Conservation (phyloP, 2,888 invertebrate genomes). For the Drosophila monieri region DNA sequence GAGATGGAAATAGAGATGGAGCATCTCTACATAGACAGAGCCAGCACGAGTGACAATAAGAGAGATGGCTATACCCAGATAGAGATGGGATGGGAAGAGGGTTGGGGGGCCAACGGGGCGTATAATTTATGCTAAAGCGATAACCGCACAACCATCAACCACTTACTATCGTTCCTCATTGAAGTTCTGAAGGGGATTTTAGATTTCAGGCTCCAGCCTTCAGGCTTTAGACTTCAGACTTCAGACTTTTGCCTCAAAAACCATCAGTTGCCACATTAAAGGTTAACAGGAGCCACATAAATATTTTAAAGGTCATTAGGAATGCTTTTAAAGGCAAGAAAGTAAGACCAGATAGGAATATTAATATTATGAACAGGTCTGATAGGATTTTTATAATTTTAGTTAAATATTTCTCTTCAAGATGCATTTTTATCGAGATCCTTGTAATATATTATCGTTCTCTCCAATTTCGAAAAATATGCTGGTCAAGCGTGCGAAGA, state of each 20-base stretch:
- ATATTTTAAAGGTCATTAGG: not conserved
- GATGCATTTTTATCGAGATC: too few relatives aligned
- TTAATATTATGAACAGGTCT: too few relatives aligned
- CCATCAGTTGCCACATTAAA: not conserved
- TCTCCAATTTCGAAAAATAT: not conserved
- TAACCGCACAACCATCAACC: conserved; percentile 41
- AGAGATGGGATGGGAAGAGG: not conserved
- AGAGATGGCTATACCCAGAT: not conserved
- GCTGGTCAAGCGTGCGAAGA: not conserved
- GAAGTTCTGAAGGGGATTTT: conserved; percentile 9
- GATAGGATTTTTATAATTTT: too few relatives aligned
- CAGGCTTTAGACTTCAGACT: not conserved
- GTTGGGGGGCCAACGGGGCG: conserved; percentile 5
- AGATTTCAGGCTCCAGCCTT: not conserved
- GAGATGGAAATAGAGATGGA: conserved; percentile 5
- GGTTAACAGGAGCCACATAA: not conserved
- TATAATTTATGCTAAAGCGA: conserved; percentile 49
- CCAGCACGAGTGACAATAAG: not conserved
- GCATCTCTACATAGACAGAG: conserved; percentile 6
- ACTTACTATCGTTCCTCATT: conserved; percentile 27
- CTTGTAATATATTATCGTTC: too few relatives aligned
- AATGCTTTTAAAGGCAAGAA: not conserved
- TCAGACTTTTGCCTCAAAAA: not conserved
- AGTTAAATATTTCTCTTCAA: too few relatives aligned
- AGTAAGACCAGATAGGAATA: not conserved